Percentiles rank a stretch among this genome's conserved stretches.
Conservation (phyloP, 2,797 vertebrate genomes). For the Decapterus maruadsi region DNA sequence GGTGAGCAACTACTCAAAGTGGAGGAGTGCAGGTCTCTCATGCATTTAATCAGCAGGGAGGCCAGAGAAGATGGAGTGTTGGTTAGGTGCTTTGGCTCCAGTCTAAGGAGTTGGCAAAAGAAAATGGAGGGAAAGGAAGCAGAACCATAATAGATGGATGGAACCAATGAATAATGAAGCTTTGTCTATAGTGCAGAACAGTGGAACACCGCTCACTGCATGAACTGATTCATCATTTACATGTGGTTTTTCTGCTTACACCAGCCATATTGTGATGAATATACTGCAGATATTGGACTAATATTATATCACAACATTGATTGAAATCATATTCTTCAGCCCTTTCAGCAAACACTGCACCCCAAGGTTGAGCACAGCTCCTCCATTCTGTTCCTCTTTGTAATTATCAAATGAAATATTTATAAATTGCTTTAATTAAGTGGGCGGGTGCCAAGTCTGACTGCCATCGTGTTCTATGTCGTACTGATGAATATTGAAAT, state of each 20-base stretch:
- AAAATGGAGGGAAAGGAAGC: neutral
- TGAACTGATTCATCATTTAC: neutral
- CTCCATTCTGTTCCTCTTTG: conserved; percentile 28
- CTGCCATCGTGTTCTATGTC: conserved; percentile 43
- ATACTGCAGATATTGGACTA: neutral
- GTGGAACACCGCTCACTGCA: neutral
- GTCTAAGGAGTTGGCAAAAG: neutral
- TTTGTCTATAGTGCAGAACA: conserved; percentile 1
- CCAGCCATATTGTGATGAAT: neutral
- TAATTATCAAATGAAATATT: conserved; percentile 62
- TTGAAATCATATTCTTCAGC: conserved; percentile 5
- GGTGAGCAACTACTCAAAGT: conserved; percentile 11
- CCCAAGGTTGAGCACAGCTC: neutral
- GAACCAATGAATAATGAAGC: conserved; percentile 8
- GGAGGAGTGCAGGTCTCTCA: conserved; percentile 5
- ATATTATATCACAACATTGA: neutral
- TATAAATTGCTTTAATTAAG: conserved; percentile 69
- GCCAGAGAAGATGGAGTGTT: conserved; percentile 1
- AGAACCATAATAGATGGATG: conserved; percentile 21
- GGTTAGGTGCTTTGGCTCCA: conserved; percentile 10
- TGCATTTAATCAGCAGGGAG: conserved; percentile 26
- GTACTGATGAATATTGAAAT: conserved; percentile 62
- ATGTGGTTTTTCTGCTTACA: neutral
- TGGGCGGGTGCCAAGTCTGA: conserved; percentile 28
- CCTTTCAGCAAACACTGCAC: neutral